phyloP scores from a whole-genome alignment of 1,140 invertebrate genomes.

The Brachionus manjavacas region DNA sequence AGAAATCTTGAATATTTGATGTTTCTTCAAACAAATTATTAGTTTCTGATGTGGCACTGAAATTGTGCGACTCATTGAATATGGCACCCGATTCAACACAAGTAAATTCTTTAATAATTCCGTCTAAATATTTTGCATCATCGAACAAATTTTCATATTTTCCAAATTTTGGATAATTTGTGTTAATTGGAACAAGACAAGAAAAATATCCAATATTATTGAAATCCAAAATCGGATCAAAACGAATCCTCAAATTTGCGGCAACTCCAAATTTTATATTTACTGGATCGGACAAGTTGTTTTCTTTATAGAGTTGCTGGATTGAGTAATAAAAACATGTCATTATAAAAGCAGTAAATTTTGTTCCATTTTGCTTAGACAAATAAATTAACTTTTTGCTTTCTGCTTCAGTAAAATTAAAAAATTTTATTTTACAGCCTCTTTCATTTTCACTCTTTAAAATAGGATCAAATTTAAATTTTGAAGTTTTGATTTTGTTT shows the following conservation, averaged over 20 bases:
- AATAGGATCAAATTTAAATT: neutral
- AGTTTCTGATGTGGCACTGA: neutral
- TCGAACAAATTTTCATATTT: neutral
- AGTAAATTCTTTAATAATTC: neutral
- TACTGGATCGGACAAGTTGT: conserved; percentile 1
- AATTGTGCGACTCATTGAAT: conserved; percentile 13
- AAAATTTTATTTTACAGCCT: conserved; percentile 15
- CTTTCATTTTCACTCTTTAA: neutral
- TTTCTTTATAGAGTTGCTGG: conserved; percentile 1
- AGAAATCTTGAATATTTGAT: neutral
- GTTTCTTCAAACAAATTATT: neutral
- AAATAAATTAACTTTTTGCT: neutral
- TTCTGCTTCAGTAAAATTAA: neutral
- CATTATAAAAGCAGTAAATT: conserved; percentile 26
- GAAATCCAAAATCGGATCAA: conserved; percentile 17
- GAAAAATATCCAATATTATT: conserved; percentile 13
- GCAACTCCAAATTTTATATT: conserved; percentile 30
- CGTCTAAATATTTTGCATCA: conserved; percentile 24
- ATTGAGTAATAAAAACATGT: conserved; percentile 26
- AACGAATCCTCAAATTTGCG: conserved; percentile 22
- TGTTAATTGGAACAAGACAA: neutral
- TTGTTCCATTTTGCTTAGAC: neutral
- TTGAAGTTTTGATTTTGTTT: neutral
- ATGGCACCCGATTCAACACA: neutral
- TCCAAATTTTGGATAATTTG: conserved; percentile 31